Base-by-base conservation (phyloP, 2,797 vertebrate genomes). In the Lepilemur ruficaudatus region DNA sequence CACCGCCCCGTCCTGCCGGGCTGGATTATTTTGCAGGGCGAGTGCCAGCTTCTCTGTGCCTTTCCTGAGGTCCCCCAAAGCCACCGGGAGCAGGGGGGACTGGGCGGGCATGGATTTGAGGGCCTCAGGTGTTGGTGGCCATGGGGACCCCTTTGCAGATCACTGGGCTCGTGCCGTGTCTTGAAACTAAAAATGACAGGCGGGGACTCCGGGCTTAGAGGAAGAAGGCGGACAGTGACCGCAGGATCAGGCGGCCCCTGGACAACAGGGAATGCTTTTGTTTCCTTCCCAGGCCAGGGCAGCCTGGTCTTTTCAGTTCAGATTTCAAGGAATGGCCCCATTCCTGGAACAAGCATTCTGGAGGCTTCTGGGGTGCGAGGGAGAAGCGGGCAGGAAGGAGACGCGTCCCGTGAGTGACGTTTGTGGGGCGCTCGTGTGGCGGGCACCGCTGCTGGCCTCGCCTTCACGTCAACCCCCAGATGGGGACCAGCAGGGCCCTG, bases 1-100 rank as follows among this genome's bases (percentile, higher is more conserved):
- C 2, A 0, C 50, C 43, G 35, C 61, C 73, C 70, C 35, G n/a
- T 73, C 90, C 81, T 22, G 55, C 72, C 13, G 13, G 59, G n/a
- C 84, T 61, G 88, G 73, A 46, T 92, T 84, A 48, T 69, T 92
- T 93, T 67, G 59, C 61, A 69, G 38, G 73, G 46, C 35, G 7
- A 48, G 35, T 93, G 85, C 79, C 91, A 91, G 52, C 73, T 75
- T 89, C 91, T 91, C 75, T 73, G 35, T 30, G 72, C 78, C n/a
- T 80, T 63, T 25, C 55, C 41, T 28, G 38, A 80, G 63, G 38
- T 46, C 84, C 89, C 52, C 43, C 50, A 79, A 55, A 86, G 12
- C 90, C 94, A 52, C 76, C 41, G 25, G 82, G 43, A 72, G 41
- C 57, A 35, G 61, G 3, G 14, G n/a, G 84, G 61, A 20, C 17